Evolutionary conservation across 1,140 invertebrate species (phyloP).

Genomic region (Oncopodura yosiiana): DNA sequence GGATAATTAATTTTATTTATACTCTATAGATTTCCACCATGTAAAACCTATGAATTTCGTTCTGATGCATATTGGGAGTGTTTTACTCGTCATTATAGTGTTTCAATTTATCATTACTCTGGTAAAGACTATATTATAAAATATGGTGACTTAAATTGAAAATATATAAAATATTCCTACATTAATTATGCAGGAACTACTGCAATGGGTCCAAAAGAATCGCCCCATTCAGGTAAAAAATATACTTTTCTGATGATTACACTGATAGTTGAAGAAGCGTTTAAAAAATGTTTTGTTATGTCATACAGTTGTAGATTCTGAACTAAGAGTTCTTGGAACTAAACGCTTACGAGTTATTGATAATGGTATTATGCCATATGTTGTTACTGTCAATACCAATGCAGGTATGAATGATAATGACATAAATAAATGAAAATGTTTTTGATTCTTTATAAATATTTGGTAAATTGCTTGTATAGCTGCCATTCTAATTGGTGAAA

Average conservation of each 20-base stretch:
- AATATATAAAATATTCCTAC: no score
- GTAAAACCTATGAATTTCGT: slow-evolving; percentile 19
- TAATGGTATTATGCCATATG: slow-evolving; percentile 41
- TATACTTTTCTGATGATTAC: no score
- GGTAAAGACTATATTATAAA: no score
- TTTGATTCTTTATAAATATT: no score
- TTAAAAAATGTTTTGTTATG: no score
- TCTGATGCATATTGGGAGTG: slow-evolving; percentile 31
- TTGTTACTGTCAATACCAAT: slow-evolving; percentile 34
- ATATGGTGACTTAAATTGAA: no score
- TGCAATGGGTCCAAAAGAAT: slow-evolving; percentile 25
- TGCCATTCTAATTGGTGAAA: slow-evolving; percentile 30
- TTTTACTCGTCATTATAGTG: slow-evolving; percentile 29
- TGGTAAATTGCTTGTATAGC: no score
- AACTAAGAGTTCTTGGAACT: slow-evolving; percentile 26
- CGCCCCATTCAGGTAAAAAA: no score
- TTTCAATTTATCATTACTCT: slow-evolving; percentile 33
- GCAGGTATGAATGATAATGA: no score
- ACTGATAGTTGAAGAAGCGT: no score
- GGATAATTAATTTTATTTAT: no score
- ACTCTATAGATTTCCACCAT: slow-evolving; percentile 19
- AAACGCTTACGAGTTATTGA: slow-evolving; percentile 40
- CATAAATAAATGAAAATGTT: not conserved
- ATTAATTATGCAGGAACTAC: no score
- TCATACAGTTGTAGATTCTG: slow-evolving; percentile 27